Percentiles rank a stretch among this genome's conserved stretches.
phyloP scores from a whole-genome alignment of 1,140 invertebrate species.

The Drosophila melanica region DNA sequence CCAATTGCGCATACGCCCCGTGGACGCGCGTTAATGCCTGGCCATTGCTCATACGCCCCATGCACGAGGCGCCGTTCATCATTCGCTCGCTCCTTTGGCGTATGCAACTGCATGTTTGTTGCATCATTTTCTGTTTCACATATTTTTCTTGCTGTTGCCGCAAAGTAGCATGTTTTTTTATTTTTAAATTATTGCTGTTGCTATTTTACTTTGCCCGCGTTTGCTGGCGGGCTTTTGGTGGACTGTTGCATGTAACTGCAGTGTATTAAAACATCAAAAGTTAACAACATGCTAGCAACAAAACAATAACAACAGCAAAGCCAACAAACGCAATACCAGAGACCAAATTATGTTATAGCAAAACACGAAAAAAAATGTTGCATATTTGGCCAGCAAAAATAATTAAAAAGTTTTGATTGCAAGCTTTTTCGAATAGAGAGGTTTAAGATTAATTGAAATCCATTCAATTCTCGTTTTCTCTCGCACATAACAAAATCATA shows the following conservation, averaged over 20 bases:
- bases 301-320: conserved; percentile 12
- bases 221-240: conserved; percentile 1
- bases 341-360: too few relatives aligned
- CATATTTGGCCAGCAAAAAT: conserved; percentile 54
- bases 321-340: not conserved
- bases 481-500: not conserved
- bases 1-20: conserved; percentile 49
- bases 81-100: conserved; percentile 39
- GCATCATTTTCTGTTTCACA: conserved; percentile 5
- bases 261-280: conserved; percentile 76
- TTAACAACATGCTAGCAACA: conserved; percentile 49
- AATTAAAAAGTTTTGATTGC: conserved; percentile 71
- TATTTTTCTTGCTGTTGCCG: conserved; percentile 12
- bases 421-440: conserved; percentile 39
- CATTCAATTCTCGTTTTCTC: conserved; percentile 41
- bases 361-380: conserved; percentile 10
- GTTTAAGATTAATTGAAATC: conserved; percentile 57
- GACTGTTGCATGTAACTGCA: conserved; percentile 51
- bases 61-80: conserved; percentile 56
- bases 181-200: conserved; percentile 60
- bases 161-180: conserved; percentile 46
- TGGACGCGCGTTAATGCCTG: conserved; percentile 60
- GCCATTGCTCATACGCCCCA: conserved; percentile 74
- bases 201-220: conserved; percentile 36
- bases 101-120: conserved; percentile 31